Evolutionary conservation across 1,140 invertebrate genomes (phyloP).

Genomic region (Centruroides sculpturatus): DNA sequence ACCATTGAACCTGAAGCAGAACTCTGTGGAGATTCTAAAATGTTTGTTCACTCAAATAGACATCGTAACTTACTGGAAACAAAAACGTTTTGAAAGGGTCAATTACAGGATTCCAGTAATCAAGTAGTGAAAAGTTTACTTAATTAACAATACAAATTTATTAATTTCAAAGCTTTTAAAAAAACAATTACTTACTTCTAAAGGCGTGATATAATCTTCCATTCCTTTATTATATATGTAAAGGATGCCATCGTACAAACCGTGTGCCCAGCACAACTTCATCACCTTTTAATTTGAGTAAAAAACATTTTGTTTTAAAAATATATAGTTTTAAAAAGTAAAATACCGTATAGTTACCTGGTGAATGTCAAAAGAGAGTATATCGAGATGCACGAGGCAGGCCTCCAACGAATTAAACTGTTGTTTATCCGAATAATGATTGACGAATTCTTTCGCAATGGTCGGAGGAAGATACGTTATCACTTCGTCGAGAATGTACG

Average conservation of each 20-base stretch:
- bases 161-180: constrained; percentile 7
- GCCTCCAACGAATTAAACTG: constrained; percentile 52
- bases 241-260: constrained; percentile 72
- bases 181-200: constrained; percentile 39
- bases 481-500: constrained; percentile 37
- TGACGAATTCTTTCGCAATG: constrained; percentile 40
- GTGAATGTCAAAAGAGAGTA: constrained; percentile 74
- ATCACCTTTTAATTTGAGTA: constrained; percentile 36
- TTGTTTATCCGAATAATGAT: constrained; percentile 33
- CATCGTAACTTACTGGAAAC: too few species aligned
- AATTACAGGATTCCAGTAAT: too few species aligned
- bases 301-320: background rate
- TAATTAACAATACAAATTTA: too few species aligned
- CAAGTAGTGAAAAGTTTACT: too few species aligned
- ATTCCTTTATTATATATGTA: constrained; percentile 77
- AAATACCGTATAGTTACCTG: constrained; percentile 38
- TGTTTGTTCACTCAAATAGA: too few species aligned
- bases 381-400: constrained; percentile 63
- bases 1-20: too few species aligned
- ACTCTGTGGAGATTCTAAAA: too few species aligned
- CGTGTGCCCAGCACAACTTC: constrained; percentile 56
- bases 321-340: background rate
- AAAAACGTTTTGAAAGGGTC: too few species aligned
- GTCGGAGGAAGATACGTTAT: constrained; percentile 37
- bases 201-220: constrained; percentile 62